Base-by-base conservation (phyloP, 64 coral and sea anemone genomes). In the Stylophora pistillata region DNA sequence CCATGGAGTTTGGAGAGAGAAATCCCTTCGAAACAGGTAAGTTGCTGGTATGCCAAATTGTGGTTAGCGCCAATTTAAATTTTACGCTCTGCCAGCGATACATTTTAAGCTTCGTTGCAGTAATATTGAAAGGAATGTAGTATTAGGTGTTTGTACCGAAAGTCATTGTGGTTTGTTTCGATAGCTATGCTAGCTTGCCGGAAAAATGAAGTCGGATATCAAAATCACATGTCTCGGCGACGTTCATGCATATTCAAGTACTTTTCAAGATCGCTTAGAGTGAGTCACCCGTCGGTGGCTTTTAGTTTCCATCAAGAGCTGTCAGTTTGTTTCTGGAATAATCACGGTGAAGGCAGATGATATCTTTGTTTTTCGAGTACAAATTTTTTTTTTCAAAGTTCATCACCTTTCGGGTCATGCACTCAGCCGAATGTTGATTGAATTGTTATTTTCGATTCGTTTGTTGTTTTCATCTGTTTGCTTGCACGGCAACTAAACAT, bases 21-120 rank as follows among this genome's bases (percentile, higher is more conserved):
- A 83, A 83, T 83, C 80, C 34, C 60, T 83, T 83, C 80, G 80
- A 83, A 68, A 63, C 80, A 83, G 80, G 80, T 83, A 83, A 53
- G 31, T 34, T 23, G 57, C 58, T 81, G 58, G 58, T 63, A 66
- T 83, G 21, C 14, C 31, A n/a, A 47, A 16, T 26, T 83, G 18
- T 15, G 6, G 26, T 79, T 68, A 64, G 33, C 80, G 80, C 80
- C 80, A 83, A 68, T 83, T 83, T 68, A 32, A 3, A 63, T 66
- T 53, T 34, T 14, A 66, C 63, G 63, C 58, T 21, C 53, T 79
- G 65, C 68, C 13, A 18, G 12, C 60, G 32, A 13, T 34, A 37
- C 52, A 52, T 69, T 6, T 53, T n/a, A 52, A 63, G 18, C 26
- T 27, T 34, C 20, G 68, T 53, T 15, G 80, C 16, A 18, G 7